These are phyloP conservation scores for Caenorhabditis panamensis DNA, from an alignment of 2,888 invertebrate genomes.

Conservation along the genomic window DNA sequence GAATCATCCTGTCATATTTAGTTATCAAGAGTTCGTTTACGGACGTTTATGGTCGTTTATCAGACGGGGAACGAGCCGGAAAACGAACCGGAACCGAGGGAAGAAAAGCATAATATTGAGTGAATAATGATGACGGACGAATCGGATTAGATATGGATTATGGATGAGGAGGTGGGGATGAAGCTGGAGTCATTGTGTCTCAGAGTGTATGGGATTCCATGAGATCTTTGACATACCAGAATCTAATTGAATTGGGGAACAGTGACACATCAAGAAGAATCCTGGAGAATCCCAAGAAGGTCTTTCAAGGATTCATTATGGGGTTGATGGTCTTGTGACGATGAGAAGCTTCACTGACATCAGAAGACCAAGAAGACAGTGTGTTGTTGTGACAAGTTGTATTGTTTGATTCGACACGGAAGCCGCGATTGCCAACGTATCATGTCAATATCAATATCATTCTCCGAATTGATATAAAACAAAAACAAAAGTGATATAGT, in stretches of 20 bases:
- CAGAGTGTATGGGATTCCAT: not conserved
- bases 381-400: no score
- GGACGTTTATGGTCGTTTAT: not conserved
- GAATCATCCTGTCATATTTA: slow-evolving; percentile 4
- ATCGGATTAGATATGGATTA: not conserved
- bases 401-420: no score
- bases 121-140: slow-evolving; percentile 6
- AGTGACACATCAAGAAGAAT: no score
- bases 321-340: no score
- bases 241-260: not conserved
- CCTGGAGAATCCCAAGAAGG: no score
- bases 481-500: slow-evolving; percentile 1
- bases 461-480: not conserved
- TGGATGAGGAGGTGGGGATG: not conserved
- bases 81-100: not conserved
- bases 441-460: not conserved
- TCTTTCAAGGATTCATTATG: no score
- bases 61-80: slow-evolving; percentile 7
- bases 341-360: no score
- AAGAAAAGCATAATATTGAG: slow-evolving; percentile 8
- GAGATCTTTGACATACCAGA: not conserved
- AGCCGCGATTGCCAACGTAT: not conserved
- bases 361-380: no score
- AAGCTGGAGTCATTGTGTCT: not conserved
- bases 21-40: not conserved